These are phyloP conservation scores for Megaceryle alcyon DNA, from an alignment of 2,797 vertebrate genomes.

Conservation along the genomic window DNA sequence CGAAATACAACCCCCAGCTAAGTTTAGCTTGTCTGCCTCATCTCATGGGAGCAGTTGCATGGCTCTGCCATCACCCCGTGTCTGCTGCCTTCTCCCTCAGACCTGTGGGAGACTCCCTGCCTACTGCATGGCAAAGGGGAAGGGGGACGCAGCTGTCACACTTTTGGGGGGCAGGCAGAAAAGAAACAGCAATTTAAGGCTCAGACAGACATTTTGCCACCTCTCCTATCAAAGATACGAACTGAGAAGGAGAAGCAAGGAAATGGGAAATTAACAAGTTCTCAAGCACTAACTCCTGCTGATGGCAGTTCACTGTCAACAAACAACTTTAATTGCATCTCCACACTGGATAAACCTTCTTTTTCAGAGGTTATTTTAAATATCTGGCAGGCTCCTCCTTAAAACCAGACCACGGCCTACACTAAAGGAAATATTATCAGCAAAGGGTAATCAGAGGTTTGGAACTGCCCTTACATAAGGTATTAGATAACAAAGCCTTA, in stretches of 20 bases:
- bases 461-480: neutral
- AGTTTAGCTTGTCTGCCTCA: neutral
- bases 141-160: accelerated
- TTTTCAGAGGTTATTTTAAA: neutral
- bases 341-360: neutral
- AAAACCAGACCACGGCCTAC: neutral
- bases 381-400: neutral
- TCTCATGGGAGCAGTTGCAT: accelerated
- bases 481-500: neutral
- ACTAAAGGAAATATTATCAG: neutral
- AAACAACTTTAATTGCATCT: neutral
- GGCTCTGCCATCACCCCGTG: neutral
- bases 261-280: neutral
- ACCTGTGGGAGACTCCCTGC: neutral
- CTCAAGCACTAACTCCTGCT: neutral
- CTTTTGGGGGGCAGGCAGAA: neutral
- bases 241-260: neutral
- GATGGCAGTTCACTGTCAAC: neutral
- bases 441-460: neutral
- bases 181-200: neutral
- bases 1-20: neutral
- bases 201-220: neutral
- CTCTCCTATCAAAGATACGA: neutral
- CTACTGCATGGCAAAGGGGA: neutral
- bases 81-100: accelerated